Evolutionary conservation across 1,140 invertebrate species (phyloP), one percentile per base, ranked within the genome.

Genomic region (Pentalonia nigronervosa): DNA sequence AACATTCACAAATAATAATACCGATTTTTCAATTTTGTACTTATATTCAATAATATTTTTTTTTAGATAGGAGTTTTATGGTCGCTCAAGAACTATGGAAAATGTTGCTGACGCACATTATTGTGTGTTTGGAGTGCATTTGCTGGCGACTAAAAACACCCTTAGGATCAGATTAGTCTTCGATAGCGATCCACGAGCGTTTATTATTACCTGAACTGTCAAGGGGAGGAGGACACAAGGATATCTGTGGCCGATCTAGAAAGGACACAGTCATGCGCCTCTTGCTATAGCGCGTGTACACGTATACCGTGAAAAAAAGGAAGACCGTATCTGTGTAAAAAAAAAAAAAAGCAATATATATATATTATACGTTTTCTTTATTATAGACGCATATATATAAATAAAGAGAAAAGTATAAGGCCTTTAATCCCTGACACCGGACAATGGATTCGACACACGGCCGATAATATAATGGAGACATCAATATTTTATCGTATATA

Each of bases 391-490:
- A 48, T 7, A 11, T 21, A n/a, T 76, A 93, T 84, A 93, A 56
- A 86, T 53, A 93, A 48, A 81, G 23, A 92, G n/a, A 92, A 34
- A 92, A 92, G 34, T 86, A 25, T 86, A 93, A 93, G 91, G 47
- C 91, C 91, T 93, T 93, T 93, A 92, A 92, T 83, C 91, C 91
- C 23, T 8, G 60, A 81, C 48, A 81, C 81, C 81, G 91, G 91
- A 93, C 91, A 93, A 93, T 93, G 76, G 91, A 34, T 56, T 36
- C 67, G 91, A 92, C 91, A 92, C 91, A 86, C 81, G 91, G 41
- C 91, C 91, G 91, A 93, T 84, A 93, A 93, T 93, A 93, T 93
- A 93, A 93, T 86, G 91, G 91, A 93, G 91, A 93, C 91, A 93
- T 93, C 91, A 93, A 93, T 90, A 90, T 90, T 67, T 67, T 90